Evolutionary conservation across 2,113 vertebrate species (phyloP).

Genomic region (Melanerpes formicivorus): DNA sequence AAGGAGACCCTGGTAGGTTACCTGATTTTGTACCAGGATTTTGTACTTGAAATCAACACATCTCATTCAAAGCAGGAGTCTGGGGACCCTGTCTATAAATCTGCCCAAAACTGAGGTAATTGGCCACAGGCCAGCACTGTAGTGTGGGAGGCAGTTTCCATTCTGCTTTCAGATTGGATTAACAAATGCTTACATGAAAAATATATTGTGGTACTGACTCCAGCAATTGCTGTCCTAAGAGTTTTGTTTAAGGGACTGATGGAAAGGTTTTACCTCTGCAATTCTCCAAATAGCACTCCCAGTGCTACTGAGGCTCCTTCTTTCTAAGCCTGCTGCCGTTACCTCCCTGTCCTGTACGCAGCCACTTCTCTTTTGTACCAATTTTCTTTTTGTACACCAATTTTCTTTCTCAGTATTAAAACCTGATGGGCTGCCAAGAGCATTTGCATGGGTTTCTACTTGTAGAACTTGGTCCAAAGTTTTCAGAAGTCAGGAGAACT

Average conservation of each 20-base stretch:
- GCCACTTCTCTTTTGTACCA: not conserved
- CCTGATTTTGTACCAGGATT: not conserved
- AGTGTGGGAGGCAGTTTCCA: not conserved
- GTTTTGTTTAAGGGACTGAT: not conserved
- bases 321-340: fast-evolving
- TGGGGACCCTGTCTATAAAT: not conserved
- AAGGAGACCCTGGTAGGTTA: not conserved
- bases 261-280: not conserved
- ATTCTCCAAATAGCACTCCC: not conserved
- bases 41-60: not conserved
- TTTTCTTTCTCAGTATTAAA: not conserved
- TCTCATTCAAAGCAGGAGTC: not conserved
- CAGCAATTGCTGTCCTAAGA: not conserved
- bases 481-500: not conserved
- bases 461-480: not conserved
- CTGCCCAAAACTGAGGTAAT: not conserved
- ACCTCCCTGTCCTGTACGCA: fast-evolving
- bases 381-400: not conserved
- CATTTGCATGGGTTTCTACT: not conserved
- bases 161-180: not conserved
- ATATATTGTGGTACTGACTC: not conserved
- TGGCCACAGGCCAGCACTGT: not conserved
- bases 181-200: not conserved
- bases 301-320: not conserved
- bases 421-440: not conserved